Base-by-base conservation (phyloP, 2,888 invertebrate genomes). In the Tanytarsus gracilentus region DNA sequence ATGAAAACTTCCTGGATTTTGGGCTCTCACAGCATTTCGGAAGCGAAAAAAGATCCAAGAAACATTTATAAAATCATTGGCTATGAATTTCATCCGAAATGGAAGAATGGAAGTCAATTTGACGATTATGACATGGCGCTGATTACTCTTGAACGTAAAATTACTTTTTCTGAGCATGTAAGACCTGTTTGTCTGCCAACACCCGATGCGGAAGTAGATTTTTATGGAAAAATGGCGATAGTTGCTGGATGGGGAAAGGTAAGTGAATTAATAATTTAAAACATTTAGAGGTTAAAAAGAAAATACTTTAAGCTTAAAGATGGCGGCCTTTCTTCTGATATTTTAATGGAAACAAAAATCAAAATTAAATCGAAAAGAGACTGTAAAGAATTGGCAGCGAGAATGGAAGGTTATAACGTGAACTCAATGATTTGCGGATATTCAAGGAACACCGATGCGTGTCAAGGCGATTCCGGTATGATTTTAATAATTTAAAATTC, bases 351-450 rank as follows among this genome's bases (percentile, higher is more conserved):
- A 36, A 59, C 49, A 4, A 1, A 26, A 11, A 36, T 59, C 2
- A 11, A 14, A 2, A 1, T 49, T 3, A 59, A 59, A 30, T n/a
- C 49, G 1, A 8, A 30, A 14, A 16, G 33, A 7, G 33, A 49
- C 4, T 59, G 59, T 9, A 33, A 14, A 23, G 5, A 25, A 1
- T n/a, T 30, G 69, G 69, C 69, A 61, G 77, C 72, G 29, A 72
- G 72, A 65, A 67, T 74, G 49, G 68, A 71, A 61, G 69, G 75
- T 64, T 77, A 79, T 66, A 67, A 79, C 7, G 75, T 76, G 29
- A 71, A 76, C 3, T 76, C 76, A 3, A 79, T 80, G 78, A 72
- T 80, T 76, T 85, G 85, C 68, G 84, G 84, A 64, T 77, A 75
- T 69, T 70, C 75, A 62, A 75, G 80, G 70, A 72, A 79, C 63